Conservation (phyloP, 2,113 vertebrate species). For the Grus americana region DNA sequence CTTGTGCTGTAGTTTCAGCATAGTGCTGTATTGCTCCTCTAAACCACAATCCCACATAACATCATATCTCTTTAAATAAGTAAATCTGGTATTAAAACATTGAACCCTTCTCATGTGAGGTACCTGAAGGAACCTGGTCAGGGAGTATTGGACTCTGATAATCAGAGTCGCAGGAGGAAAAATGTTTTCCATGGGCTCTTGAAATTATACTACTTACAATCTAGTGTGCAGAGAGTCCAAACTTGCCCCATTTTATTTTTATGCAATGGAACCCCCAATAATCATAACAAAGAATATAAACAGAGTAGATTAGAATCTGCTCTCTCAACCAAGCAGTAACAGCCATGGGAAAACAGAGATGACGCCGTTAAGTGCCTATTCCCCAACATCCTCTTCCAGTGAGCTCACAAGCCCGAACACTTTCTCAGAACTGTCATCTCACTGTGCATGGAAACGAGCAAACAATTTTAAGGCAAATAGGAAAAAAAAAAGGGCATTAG, state of each 20-base stretch:
- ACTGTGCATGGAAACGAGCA: background rate
- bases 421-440: background rate
- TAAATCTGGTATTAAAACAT: background rate
- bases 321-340: background rate
- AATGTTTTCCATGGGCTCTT: background rate
- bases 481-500: background rate
- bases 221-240: background rate
- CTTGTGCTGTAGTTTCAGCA: background rate
- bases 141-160: background rate
- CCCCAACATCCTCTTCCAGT: background rate
- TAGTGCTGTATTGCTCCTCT: background rate
- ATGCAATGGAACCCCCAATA: background rate
- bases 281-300: background rate
- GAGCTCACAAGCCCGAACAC: background rate
- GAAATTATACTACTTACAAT: background rate
- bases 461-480: background rate
- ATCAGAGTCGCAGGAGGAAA: background rate
- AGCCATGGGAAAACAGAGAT: constrained; percentile 14
- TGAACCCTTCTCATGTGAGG: background rate
- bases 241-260: background rate
- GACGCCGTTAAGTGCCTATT: background rate
- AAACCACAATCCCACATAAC: background rate
- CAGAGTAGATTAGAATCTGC: background rate
- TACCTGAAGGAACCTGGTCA: background rate
- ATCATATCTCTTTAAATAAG: background rate